Evolutionary conservation across 2,888 invertebrate species (phyloP).

Genomic region (Endotricha flammealis): DNA sequence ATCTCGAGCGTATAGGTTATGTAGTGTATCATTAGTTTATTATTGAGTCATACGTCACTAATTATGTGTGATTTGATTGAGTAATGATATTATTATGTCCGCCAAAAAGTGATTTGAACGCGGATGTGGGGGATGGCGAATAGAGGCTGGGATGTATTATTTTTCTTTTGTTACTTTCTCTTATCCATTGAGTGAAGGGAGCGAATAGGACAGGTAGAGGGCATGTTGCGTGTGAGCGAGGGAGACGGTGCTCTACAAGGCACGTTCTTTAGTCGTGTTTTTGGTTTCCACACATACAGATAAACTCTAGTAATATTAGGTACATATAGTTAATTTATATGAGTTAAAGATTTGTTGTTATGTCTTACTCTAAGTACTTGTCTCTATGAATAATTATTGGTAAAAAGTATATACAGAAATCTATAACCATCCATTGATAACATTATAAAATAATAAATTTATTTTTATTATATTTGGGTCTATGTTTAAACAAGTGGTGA

Average conservation of each 20-base stretch:
- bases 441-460: too few species aligned
- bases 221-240: slow-evolving; percentile 30
- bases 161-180: slow-evolving; percentile 78
- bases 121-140: slow-evolving; percentile 40
- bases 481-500: too few species aligned
- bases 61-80: slow-evolving; percentile 19
- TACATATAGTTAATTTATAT: too few species aligned
- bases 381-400: too few species aligned
- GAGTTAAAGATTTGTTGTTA: too few species aligned
- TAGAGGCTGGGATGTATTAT: slow-evolving; percentile 62
- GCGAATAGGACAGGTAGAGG: slow-evolving; percentile 49
- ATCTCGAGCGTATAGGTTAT: slow-evolving; percentile 50
- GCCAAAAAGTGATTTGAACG: slow-evolving; percentile 26
- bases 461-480: too few species aligned
- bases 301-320: too few species aligned
- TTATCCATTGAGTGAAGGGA: slow-evolving; percentile 72
- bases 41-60: slow-evolving; percentile 35
- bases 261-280: slow-evolving; percentile 41
- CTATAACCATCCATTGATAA: too few species aligned
- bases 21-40: slow-evolving; percentile 39
- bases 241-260: slow-evolving; percentile 55
- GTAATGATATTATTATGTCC: slow-evolving; percentile 19
- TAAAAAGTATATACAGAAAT: too few species aligned
- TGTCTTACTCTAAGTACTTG: too few species aligned
- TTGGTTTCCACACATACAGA: slow-evolving; percentile 36